phyloP scores from a whole-genome alignment of 2,113 vertebrate species.

The Burhinus oedicnemus region DNA sequence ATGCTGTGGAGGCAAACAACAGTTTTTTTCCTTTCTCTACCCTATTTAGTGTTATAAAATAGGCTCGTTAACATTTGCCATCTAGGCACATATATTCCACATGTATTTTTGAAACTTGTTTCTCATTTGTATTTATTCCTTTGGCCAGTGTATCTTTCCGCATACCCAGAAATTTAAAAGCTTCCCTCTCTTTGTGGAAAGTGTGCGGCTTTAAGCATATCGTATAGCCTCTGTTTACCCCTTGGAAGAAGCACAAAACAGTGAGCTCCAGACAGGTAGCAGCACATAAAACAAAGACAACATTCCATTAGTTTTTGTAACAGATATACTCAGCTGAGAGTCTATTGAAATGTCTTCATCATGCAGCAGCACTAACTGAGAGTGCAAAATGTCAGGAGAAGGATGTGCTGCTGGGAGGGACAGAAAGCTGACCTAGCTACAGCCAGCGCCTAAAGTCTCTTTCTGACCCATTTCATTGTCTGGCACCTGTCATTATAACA shows the following conservation, averaged over 20 bases:
- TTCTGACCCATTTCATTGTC: constrained; percentile 88
- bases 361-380: not conserved
- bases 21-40: constrained; percentile 73
- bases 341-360: constrained; percentile 47
- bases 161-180: not conserved
- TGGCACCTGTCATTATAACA: constrained; percentile 91
- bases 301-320: constrained; percentile 10
- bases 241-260: not conserved
- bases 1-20: constrained; percentile 82
- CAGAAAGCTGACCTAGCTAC: constrained; percentile 55
- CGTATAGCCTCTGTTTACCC: not conserved
- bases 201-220: not conserved
- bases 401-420: constrained; percentile 1
- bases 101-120: constrained; percentile 66
- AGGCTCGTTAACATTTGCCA: constrained; percentile 77
- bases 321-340: not conserved
- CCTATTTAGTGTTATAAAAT: constrained; percentile 79
- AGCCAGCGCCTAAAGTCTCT: constrained; percentile 26
- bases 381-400: constrained; percentile 29
- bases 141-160: constrained; percentile 10
- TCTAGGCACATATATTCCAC: constrained; percentile 70
- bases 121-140: constrained; percentile 59
- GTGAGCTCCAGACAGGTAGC: not conserved
- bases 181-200: not conserved
- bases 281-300: not conserved